Conservation (phyloP, 2,797 vertebrate species). For the Gambelia wislizenii region DNA sequence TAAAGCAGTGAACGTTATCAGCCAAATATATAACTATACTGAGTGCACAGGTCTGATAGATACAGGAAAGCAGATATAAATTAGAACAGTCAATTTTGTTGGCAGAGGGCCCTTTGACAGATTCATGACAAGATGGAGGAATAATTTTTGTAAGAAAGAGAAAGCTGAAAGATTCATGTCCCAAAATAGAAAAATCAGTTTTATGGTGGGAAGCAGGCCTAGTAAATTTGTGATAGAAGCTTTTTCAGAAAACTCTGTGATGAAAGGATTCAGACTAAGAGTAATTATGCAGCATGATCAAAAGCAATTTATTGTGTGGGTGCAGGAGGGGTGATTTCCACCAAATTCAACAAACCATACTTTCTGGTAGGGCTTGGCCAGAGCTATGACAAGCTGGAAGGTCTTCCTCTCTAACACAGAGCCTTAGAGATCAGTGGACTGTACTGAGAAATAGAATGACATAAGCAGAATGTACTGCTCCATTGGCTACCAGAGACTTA, state of each 20-base stretch:
- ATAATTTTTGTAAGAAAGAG: conserved; percentile 71
- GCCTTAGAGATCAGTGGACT: neutral
- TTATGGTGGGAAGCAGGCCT: conserved; percentile 23
- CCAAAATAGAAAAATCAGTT: conserved; percentile 71
- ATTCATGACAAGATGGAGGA: conserved; percentile 71
- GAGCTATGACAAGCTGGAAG: no score
- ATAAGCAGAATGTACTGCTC: neutral
- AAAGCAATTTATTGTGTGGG: neutral
- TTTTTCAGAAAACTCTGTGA: conserved; percentile 13
- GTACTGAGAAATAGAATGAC: neutral
- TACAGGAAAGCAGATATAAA: conserved; percentile 65
- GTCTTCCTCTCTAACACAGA: neutral
- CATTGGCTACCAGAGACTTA: neutral
- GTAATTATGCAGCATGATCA: neutral
- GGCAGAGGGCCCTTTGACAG: conserved; percentile 67
- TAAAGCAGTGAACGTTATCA: conserved; percentile 20
- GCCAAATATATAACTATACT: neutral
- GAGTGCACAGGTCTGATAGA: conserved; percentile 45
- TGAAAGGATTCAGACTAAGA: neutral
- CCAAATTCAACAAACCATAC: neutral
- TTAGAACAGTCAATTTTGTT: conserved; percentile 70
- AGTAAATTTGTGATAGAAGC: conserved; percentile 55
- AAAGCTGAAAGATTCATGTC: conserved; percentile 70
- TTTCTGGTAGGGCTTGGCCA: neutral
- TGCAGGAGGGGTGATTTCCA: neutral